Conservation (phyloP, 2,888 invertebrate species). For the Thecophora atra region DNA sequence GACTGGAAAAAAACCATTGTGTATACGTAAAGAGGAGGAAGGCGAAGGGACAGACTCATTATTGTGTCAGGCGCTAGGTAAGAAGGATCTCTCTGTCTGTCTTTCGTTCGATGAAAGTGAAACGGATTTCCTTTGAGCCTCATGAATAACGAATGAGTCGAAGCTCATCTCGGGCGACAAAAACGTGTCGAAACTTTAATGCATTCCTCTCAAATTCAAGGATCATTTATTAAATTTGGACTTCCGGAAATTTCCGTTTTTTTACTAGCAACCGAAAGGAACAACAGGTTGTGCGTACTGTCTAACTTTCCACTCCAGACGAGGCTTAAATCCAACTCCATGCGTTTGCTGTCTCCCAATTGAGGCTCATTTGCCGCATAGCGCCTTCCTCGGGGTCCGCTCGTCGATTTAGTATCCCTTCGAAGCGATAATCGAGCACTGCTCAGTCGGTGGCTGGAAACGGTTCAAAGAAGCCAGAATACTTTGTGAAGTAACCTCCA, state of each 20-base stretch:
- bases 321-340: too few species aligned
- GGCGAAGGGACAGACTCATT: neutral
- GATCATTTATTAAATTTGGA: neutral
- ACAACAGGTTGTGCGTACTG: too few species aligned
- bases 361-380: too few species aligned
- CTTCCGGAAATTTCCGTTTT: neutral
- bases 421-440: too few species aligned
- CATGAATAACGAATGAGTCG: slow-evolving; percentile 11
- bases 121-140: neutral
- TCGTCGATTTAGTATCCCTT: too few species aligned
- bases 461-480: too few species aligned
- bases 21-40: neutral
- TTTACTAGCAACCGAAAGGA: neutral
- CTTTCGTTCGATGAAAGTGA: neutral
- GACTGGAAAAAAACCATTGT: too few species aligned
- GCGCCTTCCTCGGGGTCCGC: too few species aligned
- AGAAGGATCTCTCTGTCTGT: neutral
- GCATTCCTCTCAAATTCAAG: neutral
- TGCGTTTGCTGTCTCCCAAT: too few species aligned
- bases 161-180: neutral
- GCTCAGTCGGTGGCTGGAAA: too few species aligned
- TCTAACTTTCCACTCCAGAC: too few species aligned
- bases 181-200: neutral
- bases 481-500: too few species aligned
- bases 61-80: neutral